A percentile compares a stretch with the other conserved stretches of the same genome.
phyloP scores from a whole-genome alignment of 2,113 vertebrate species.

The Phyllostomus hastatus region DNA sequence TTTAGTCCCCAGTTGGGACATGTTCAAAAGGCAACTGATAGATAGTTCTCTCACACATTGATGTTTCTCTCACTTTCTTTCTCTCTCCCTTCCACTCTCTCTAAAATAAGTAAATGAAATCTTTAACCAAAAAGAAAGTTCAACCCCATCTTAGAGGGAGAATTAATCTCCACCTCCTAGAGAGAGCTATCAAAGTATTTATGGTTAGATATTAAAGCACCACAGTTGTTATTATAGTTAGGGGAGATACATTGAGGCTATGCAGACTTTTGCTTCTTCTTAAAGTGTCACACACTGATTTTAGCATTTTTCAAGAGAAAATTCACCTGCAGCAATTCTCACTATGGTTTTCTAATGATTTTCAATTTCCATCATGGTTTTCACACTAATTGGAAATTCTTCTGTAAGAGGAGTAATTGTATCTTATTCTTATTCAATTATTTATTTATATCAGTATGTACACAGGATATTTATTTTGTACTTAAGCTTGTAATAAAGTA shows the following conservation, averaged over 20 bases:
- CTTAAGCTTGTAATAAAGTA: neutral
- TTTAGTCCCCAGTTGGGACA: too few relatives aligned
- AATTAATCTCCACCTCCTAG: neutral
- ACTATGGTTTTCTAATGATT: neutral
- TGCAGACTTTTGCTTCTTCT: neutral
- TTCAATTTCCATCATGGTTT: neutral
- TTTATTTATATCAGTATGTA: neutral
- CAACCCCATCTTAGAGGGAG: neutral
- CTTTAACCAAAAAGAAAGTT: too few relatives aligned
- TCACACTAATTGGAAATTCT: neutral
- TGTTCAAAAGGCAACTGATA: too few relatives aligned
- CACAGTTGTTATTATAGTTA: neutral
- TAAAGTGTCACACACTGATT: neutral
- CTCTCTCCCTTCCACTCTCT: too few relatives aligned
- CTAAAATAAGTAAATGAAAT: too few relatives aligned
- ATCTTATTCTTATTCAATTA: neutral
- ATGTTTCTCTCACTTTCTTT: too few relatives aligned
- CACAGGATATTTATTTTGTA: neutral
- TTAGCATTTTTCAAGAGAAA: neutral
- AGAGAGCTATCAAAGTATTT: neutral
- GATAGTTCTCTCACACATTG: too few relatives aligned
- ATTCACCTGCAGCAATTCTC: neutral
- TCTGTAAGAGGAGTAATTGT: neutral
- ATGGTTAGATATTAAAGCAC: neutral
- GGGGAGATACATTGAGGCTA: neutral